Evolutionary conservation across 2,797 vertebrate species (phyloP).

Genomic region (Zalophus californianus): DNA sequence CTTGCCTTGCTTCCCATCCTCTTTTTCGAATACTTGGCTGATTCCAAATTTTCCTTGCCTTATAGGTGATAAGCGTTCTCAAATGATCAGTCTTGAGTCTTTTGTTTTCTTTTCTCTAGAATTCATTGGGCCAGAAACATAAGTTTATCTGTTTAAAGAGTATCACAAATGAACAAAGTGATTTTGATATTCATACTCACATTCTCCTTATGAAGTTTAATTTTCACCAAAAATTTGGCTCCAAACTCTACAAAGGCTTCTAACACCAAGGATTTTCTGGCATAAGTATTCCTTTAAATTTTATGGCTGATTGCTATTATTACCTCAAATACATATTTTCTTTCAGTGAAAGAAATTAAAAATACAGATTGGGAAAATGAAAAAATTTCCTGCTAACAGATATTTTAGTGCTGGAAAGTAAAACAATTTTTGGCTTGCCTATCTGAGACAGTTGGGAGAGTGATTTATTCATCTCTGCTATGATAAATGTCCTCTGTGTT

Average conservation of each 20-base stretch:
- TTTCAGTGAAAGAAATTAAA: slow-evolving; percentile 44
- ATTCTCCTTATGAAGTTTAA: slow-evolving; percentile 27
- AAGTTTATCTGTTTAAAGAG: slow-evolving; percentile 34
- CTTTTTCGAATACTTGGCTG: neutral
- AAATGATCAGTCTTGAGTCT: neutral
- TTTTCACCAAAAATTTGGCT: neutral
- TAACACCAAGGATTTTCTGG: neutral
- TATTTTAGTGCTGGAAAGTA: slow-evolving; percentile 35
- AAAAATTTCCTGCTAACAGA: slow-evolving; percentile 4
- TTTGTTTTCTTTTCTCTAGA: slow-evolving; percentile 16
- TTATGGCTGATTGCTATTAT: neutral
- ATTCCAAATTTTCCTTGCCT: slow-evolving; percentile 32
- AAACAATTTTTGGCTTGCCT: slow-evolving; percentile 37
- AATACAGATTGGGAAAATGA: slow-evolving; percentile 18
- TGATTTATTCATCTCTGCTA: slow-evolving; percentile 38
- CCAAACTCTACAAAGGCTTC: neutral
- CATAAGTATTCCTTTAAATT: neutral
- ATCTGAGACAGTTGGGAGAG: slow-evolving; percentile 27
- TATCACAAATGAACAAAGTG: neutral
- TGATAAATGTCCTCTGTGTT: slow-evolving; percentile 62
- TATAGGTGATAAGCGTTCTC: neutral
- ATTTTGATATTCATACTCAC: slow-evolving; percentile 13
- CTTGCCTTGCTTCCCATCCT: neutral
- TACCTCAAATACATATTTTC: neutral
- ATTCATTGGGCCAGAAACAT: neutral